phyloP scores from a whole-genome alignment of 2,113 vertebrate species.

The Barnardius zonarius region DNA sequence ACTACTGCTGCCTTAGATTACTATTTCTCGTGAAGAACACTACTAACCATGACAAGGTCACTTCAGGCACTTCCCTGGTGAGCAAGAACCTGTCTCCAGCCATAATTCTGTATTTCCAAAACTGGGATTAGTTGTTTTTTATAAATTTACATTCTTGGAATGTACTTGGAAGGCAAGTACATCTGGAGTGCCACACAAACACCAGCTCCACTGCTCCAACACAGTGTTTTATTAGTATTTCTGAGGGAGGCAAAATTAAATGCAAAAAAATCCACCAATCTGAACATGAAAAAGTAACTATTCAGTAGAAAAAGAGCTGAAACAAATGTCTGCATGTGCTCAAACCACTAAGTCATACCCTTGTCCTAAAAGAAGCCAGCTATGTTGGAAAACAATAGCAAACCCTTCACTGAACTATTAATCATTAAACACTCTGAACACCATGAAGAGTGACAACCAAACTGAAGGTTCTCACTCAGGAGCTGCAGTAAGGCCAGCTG shows the following conservation, averaged over 20 bases:
- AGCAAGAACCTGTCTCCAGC: neutral
- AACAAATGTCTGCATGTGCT: neutral
- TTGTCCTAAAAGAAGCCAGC: neutral
- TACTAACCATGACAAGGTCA: neutral
- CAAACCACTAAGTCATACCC: neutral
- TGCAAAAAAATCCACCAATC: neutral
- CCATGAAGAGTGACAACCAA: neutral
- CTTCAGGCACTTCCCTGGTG: neutral
- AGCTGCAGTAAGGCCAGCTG: neutral
- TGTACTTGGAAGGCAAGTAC: neutral
- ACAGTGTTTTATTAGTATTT: neutral
- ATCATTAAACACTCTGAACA: neutral
- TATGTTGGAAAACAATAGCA: neutral
- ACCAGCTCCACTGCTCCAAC: neutral
- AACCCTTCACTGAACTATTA: neutral
- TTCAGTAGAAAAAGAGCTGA: neutral
- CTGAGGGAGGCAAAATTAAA: neutral
- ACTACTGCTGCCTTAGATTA: neutral
- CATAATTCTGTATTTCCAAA: neutral
- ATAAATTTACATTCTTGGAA: neutral
- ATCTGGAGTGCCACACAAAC: neutral
- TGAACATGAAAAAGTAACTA: neutral
- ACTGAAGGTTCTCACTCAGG: neutral
- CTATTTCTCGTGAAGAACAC: neutral
- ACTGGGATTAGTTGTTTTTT: neutral